These are phyloP conservation scores for Amphiura filiformis DNA, from an alignment of 35 echinoderm and acorn worm genomes.

Conservation along the genomic window DNA sequence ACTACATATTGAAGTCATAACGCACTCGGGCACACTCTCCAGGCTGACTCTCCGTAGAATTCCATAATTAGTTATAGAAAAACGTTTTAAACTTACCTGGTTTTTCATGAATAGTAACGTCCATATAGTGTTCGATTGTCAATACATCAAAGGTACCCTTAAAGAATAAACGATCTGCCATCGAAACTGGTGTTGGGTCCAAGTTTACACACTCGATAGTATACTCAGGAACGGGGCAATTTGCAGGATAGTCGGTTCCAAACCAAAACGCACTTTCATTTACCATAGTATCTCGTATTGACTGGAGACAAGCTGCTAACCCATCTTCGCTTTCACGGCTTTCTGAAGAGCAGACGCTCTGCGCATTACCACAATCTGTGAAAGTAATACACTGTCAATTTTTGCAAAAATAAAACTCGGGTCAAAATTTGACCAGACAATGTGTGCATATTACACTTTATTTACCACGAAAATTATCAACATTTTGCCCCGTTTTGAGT, in stretches of 20 bases:
- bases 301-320: not conserved
- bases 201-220: not conserved
- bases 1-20: no score
- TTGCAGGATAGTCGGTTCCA: not conserved
- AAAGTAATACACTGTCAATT: not conserved
- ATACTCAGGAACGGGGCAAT: not conserved
- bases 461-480: not conserved
- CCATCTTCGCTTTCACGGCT: not conserved
- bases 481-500: not conserved
- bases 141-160: not conserved
- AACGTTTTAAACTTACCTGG: not conserved
- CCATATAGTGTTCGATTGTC: not conserved
- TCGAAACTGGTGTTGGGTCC: not conserved
- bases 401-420: not conserved
- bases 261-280: not conserved
- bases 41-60: no score
- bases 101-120: not conserved
- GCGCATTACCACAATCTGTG: not conserved
- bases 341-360: not conserved
- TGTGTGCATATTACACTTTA: not conserved
- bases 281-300: not conserved
- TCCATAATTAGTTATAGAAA: no score
- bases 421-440: not conserved
- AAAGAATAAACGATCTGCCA: not conserved
- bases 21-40: no score